Conservation (phyloP, 2,797 vertebrate species). For the Balearica regulorum region DNA sequence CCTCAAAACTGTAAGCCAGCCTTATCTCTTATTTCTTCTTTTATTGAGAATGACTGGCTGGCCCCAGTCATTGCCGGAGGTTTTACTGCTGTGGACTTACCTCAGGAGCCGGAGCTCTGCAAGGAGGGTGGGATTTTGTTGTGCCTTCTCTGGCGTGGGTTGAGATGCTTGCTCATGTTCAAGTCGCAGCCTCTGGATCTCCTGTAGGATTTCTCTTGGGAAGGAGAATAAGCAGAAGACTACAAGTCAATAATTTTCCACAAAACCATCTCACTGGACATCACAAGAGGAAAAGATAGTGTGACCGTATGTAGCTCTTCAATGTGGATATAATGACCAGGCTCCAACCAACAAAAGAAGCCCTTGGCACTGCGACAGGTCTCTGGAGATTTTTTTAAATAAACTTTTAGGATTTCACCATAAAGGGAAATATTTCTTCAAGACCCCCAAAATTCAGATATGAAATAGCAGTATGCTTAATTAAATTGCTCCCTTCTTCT, state of each 20-base stretch:
- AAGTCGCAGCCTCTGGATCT: constrained; percentile 94
- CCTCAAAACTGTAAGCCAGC: neutral
- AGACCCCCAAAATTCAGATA: neutral
- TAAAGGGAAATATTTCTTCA: neutral
- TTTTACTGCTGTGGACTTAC: constrained; percentile 62
- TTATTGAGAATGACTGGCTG: neutral
- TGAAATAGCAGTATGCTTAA: neutral
- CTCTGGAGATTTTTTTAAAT: neutral
- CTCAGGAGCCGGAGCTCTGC: constrained; percentile 95
- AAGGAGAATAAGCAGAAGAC: constrained; percentile 16
- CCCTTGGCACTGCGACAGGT: neutral
- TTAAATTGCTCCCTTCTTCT: neutral
- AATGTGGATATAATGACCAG: rapidly evolving
- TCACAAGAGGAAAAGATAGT: neutral
- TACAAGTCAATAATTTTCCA: neutral
- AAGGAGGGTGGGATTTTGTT: constrained; percentile 95
- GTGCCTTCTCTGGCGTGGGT: constrained; percentile 89
- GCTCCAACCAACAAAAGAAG: neutral
- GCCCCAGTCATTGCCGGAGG: neutral
- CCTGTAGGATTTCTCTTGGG: constrained; percentile 93
- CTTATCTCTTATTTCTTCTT: neutral
- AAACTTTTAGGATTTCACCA: neutral
- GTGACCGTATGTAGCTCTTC: neutral
- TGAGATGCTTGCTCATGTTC: constrained; percentile 97
- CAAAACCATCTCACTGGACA: neutral